These are phyloP conservation scores for Syrphus vitripennis DNA, from an alignment of 2,888 invertebrate species.

Conservation along the genomic window DNA sequence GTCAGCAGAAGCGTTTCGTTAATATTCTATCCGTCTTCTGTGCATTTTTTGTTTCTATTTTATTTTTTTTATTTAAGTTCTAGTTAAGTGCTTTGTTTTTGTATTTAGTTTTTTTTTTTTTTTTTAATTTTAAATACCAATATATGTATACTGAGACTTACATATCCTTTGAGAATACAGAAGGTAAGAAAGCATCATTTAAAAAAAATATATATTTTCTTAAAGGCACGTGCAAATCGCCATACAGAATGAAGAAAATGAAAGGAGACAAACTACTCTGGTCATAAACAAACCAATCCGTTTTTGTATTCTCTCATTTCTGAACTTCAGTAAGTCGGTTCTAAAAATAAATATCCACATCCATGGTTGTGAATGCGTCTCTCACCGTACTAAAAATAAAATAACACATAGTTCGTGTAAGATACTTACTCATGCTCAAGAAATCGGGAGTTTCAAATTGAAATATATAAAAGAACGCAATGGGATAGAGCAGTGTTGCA, in stretches of 20 bases:
- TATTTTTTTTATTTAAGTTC: neutral
- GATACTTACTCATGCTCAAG: neutral
- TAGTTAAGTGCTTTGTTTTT: neutral
- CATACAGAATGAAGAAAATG: neutral
- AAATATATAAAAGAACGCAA: neutral
- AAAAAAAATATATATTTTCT: neutral
- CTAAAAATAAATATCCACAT: slow-evolving; percentile 24
- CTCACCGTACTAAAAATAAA: slow-evolving; percentile 12
- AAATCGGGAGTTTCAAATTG: neutral
- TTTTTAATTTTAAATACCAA: neutral
- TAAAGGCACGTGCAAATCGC: slow-evolving; percentile 2
- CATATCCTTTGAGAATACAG: neutral
- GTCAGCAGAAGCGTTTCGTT: slow-evolving; percentile 20
- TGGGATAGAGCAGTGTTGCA: neutral
- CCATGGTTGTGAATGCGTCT: neutral
- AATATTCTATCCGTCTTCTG: slow-evolving; percentile 13
- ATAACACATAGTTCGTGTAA: neutral
- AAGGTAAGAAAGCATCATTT: neutral
- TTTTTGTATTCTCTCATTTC: neutral
- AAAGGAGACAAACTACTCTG: slow-evolving; percentile 2
- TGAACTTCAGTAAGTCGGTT: slow-evolving; percentile 5
- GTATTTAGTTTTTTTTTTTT: neutral
- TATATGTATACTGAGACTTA: neutral
- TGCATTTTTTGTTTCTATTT: neutral
- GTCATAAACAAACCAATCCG: slow-evolving; percentile 2